phyloP scores from a whole-genome alignment of 2,797 vertebrate genomes.

The Sebastolobus altivelis region DNA sequence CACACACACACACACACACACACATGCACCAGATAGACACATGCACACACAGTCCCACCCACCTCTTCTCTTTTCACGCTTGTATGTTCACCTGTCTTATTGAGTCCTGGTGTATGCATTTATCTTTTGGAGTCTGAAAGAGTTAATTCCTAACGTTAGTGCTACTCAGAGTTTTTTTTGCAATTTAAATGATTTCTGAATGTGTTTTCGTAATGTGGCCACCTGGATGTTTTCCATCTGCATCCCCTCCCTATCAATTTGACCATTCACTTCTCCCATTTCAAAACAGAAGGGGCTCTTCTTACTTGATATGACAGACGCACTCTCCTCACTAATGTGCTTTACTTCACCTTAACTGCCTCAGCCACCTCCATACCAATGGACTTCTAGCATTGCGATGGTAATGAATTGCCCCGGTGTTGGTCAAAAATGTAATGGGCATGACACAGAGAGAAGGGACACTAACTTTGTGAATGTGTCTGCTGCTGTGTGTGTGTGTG shows the following conservation, averaged over 20 bases:
- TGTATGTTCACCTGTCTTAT: constrained; percentile 52
- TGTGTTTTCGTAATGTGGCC: constrained; percentile 28
- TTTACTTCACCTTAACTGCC: constrained; percentile 27
- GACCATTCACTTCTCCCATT: constrained; percentile 13
- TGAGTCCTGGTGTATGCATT: constrained; percentile 34
- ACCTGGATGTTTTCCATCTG: constrained; percentile 41
- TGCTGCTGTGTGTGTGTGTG: constrained; percentile 22
- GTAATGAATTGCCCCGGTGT: constrained; percentile 61
- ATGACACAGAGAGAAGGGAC: constrained; percentile 55
- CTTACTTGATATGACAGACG: background rate
- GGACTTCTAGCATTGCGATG: constrained; percentile 25
- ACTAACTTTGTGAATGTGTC: constrained; percentile 33
- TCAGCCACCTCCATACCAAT: constrained; percentile 52
- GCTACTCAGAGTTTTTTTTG: constrained; percentile 14
- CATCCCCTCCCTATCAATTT: constrained; percentile 24
- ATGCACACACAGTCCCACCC: constrained; percentile 31
- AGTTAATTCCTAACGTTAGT: background rate
- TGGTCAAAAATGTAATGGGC: constrained; percentile 63
- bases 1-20: constrained; percentile 7
- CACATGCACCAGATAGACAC: constrained; percentile 17
- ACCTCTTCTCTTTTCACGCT: constrained; percentile 39
- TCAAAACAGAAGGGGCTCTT: constrained; percentile 21
- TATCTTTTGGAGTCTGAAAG: constrained; percentile 17
- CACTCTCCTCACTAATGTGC: constrained; percentile 29
- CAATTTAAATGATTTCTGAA: constrained; percentile 35